Base-by-base conservation (phyloP, 37 sponge, comb jelly and placozoan genomes). In the Axinella damicornis region DNA sequence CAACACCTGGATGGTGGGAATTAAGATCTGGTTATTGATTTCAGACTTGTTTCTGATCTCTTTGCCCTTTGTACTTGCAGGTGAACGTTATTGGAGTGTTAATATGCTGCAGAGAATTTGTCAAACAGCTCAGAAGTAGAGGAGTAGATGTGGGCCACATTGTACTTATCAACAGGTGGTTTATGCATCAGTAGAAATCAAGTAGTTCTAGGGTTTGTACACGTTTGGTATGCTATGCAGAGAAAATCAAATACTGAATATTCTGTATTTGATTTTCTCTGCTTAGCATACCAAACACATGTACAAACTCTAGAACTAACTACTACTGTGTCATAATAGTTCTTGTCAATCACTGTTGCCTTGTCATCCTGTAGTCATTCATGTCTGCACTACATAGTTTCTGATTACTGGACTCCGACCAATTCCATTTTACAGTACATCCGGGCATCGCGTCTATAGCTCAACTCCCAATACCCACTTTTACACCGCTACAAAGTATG, bases 401-500 rank as follows among this genome's bases (percentile, higher is more conserved):
- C n/a, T n/a, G n/a, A n/a, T n/a, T n/a, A n/a, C n/a, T n/a, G n/a
- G n/a, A n/a, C n/a, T n/a, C n/a, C n/a, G n/a, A n/a, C n/a, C n/a
- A n/a, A n/a, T n/a, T n/a, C n/a, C n/a, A 46, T 46, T 46, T 61
- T 61, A 5, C 65, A 94, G 95, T 64, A 60, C 90, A 71, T 78
- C 85, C 34, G 96, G 96, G 19, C 93, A 96, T 46, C 75, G 85
- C 0, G 62, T 89, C 1, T 41, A 69, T 34, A 16, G 9, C n/a
- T 71, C 39, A 0, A 22, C 34, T n/a, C 31, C 34, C 30, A 77
- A 71, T 33, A 33, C 22, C n/a, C 78, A 77, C 61, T 91, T 94
- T 74, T 94, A 94, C 78, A 57, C 73, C 64, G 92, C 83, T 25
- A 90, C 96, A 2, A 96, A 96, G 69, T 72, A 61, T 76, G 96